Evolutionary conservation across 2,888 invertebrate genomes (phyloP), one percentile per base, ranked within the genome.

Genomic region (Brachyopa scutellaris): DNA sequence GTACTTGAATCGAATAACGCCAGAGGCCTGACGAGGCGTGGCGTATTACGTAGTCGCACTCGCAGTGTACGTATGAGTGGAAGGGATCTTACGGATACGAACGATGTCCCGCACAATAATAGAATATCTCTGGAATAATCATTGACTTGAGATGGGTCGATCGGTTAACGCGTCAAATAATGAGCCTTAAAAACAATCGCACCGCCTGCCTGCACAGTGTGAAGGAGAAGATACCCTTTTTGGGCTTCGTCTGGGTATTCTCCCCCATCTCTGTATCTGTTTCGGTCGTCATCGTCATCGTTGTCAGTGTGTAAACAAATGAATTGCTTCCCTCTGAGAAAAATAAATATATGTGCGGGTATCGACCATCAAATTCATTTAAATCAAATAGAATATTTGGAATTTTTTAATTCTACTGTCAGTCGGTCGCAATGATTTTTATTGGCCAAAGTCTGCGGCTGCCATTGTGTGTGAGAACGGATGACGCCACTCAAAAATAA

Each of bases 401-500:
- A 36, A 62, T 36, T 73, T 51, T 76, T 76, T 57, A 76, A 69
- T 82, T 69, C 51, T 13, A 55, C 33, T 61, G 61, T 13, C 26
- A 17, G 26, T 26, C 26, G 26, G 53, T 13, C 26, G 23, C 62
- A 57, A 55, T 62, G 69, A 45, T 69, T 77, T 26, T 70, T 82
- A 82, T 82, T 82, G 70, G 80, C 64, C 76, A 47, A 15, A 38
- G 31, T 26, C n/a, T 11, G 51, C 64, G 29, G 42, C n/a, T 11
- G 31, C 26, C 11, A 36, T 26, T 29, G 53, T 53, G 47, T 62
- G 57, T 76, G 69, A 21, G 76, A 82, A 64, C 80, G 80, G 80
- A 82, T 82, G 80, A 82, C 77, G 77, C 80, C 80, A 82, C 80
- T 82, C 80, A 76, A 82, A n/a, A 77, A 57, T 64, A 64, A 82